Conservation (phyloP, 2,888 invertebrate species). For the Opisthograptis luteolata region DNA sequence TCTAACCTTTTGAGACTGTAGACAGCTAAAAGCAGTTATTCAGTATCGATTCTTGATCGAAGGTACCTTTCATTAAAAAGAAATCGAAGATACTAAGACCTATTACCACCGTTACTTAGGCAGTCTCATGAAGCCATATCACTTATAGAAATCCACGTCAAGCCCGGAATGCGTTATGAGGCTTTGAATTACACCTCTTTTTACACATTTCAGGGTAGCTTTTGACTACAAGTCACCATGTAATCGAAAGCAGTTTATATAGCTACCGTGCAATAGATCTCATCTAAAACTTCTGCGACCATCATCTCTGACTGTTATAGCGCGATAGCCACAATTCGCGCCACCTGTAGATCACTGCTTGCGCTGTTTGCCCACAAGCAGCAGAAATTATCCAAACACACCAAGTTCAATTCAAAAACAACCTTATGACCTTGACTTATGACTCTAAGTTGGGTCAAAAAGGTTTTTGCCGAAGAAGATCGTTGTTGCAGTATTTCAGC, state of each 20-base stretch:
- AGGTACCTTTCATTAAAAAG: too few species aligned
- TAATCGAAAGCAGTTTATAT: too few species aligned
- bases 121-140: too few species aligned
- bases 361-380: constrained; percentile 66
- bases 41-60: too few species aligned
- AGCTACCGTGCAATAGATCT: neutral
- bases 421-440: constrained; percentile 31
- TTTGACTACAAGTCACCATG: too few species aligned
- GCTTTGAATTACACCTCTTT: too few species aligned
- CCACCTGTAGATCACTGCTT: constrained; percentile 77
- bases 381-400: constrained; percentile 61
- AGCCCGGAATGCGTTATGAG: too few species aligned
- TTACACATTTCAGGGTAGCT: too few species aligned
- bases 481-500: constrained; percentile 59
- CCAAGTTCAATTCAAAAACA: constrained; percentile 32
- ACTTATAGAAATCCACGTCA: too few species aligned
- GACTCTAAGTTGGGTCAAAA: constrained; percentile 35
- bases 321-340: constrained; percentile 37
- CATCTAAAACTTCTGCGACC: constrained; percentile 42
- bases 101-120: too few species aligned
- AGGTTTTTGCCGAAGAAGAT: constrained; percentile 10
- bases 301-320: constrained; percentile 47
- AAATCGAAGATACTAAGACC: too few species aligned
- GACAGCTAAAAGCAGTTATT: too few species aligned
- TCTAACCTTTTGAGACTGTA: neutral